phyloP scores from a whole-genome alignment of 2,888 invertebrate genomes.

The Pardosa pseudoannulata region DNA sequence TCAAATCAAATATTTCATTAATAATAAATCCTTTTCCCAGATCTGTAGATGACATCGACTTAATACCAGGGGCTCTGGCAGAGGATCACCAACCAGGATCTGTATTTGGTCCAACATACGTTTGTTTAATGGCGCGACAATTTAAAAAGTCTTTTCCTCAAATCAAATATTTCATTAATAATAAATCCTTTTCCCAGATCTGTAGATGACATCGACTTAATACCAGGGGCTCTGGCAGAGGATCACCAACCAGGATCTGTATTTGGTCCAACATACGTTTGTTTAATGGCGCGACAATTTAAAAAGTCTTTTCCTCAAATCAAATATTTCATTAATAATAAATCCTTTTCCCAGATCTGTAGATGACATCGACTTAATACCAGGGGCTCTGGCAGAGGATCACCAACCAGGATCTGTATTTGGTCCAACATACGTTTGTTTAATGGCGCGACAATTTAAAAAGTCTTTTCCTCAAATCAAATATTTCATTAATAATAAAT shows the following conservation, averaged over 20 bases:
- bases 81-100: conserved; percentile 88
- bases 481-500: too few relatives aligned
- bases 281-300: conserved; percentile 80
- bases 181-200: background rate
- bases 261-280: conserved; percentile 91
- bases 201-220: conserved; percentile 89
- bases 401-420: conserved; percentile 88
- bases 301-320: too few relatives aligned
- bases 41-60: conserved; percentile 86
- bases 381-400: conserved; percentile 88
- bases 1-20: too few relatives aligned
- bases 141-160: conserved; percentile 63
- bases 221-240: conserved; percentile 89
- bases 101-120: conserved; percentile 90
- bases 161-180: too few relatives aligned
- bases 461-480: too few relatives aligned
- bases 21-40: background rate
- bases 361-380: conserved; percentile 89
- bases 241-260: conserved; percentile 87
- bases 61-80: conserved; percentile 89
- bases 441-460: conserved; percentile 77
- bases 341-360: conserved; percentile 76
- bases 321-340: too few relatives aligned
- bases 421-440: conserved; percentile 91
- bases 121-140: conserved; percentile 82